Evolutionary conservation across 2,888 invertebrate genomes (phyloP), one percentile per base, ranked within the genome.

Genomic region (Ornithoptera alexandrae): DNA sequence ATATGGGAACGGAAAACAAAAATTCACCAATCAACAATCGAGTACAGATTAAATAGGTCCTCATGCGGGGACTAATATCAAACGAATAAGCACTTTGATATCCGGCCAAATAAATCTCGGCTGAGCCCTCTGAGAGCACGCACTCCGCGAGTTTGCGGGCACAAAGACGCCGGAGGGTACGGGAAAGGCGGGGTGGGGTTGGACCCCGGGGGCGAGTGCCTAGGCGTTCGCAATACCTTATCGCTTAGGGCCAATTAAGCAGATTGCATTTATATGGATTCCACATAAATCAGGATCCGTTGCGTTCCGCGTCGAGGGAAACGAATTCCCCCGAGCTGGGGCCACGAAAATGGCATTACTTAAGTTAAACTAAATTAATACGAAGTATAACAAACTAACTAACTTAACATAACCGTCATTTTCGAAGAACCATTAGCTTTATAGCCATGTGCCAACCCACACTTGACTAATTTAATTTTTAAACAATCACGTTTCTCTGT

Each of bases 201-300:
- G 46, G 61, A 42, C 58, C 59, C 69, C 59, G 67, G 22, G 69
- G 64, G 62, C 62, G 73, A 72, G 75, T 73, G 72, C 71, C 74
- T 71, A 73, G 76, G 71, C 75, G 72, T 74, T 67, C 66, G 74
- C 76, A 74, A 78, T 79, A 77, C 81, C 83, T 84, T 85, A 87
- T 86, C 88, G 84, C 75, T 78, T 76, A 82, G 79, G 83, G 79
- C 87, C 90, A 90, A 90, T 90, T 90, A 90, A 86, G 84, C 86
- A 89, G 90, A 90, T 90, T 90, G 90, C 90, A 88, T 90, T 90
- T 87, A 85, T 90, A 90, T 90, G 88, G 90, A 87, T 86, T 87
- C 84, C 87, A 82, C 87, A 90, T 90, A 90, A 90, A 90, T 90
- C 90, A 90, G 88, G 88, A 84, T 87, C 84, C 83, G 77, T 76